Conservation (phyloP, 1,140 invertebrate species). For the Venustaconcha ellipsiformis region DNA sequence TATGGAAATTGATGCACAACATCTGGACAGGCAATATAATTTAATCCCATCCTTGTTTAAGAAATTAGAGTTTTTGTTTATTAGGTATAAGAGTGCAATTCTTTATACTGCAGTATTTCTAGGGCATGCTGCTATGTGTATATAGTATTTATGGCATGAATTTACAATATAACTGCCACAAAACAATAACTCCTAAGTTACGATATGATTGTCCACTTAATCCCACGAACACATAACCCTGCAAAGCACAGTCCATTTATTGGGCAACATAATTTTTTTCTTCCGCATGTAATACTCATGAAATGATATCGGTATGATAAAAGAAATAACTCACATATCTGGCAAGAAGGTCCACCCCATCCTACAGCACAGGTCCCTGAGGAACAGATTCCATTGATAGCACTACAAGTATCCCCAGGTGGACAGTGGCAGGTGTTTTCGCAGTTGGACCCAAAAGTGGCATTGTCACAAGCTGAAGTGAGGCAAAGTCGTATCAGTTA, state of each 20-base stretch:
- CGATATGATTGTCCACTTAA: neutral
- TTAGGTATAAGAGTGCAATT: no score
- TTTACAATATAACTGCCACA: no score
- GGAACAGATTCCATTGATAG: slow-evolving; percentile 28
- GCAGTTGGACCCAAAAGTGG: slow-evolving; percentile 26
- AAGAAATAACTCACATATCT: slow-evolving; percentile 20
- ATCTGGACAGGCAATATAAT: no score
- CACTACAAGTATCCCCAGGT: slow-evolving; percentile 15
- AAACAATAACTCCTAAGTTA: neutral
- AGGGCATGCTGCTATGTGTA: no score
- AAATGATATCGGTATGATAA: neutral
- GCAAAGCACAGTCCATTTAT: neutral
- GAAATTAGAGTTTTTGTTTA: no score
- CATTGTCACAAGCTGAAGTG: slow-evolving; percentile 25
- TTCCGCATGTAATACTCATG: neutral
- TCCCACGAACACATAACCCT: neutral
- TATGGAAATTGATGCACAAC: no score
- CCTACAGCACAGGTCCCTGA: slow-evolving; percentile 18
- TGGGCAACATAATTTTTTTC: neutral
- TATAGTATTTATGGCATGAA: no score
- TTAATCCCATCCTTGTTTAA: no score
- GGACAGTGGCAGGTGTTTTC: slow-evolving; percentile 22
- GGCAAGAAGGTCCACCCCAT: slow-evolving; percentile 30
- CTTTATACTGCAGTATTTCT: no score
- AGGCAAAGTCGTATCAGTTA: neutral